Evolutionary conservation across 2,113 vertebrate genomes (phyloP), one percentile per base, ranked within the genome.

Genomic region (Hyaena hyaena): DNA sequence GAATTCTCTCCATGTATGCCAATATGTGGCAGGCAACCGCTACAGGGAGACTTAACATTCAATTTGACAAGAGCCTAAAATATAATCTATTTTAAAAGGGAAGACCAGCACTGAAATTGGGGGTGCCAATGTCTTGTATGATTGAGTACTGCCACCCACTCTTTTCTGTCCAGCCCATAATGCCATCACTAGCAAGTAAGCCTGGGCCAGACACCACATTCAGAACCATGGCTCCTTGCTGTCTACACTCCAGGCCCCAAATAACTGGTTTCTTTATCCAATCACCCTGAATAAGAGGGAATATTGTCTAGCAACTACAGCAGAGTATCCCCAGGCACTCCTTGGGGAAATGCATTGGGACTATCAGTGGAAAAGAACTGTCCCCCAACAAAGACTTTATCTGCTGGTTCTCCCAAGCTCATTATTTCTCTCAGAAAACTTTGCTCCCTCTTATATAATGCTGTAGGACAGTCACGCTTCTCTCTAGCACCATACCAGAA

Each of bases 361-460:
- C 39, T 16, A 33, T 35, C 69, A 90, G 82, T 50, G 65, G 86
- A 65, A 96, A 95, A 86, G 66, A 94, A 80, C 14, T 31, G 43
- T 50, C 26, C 33, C 19, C 88, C 69, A 84, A 48, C 26, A 90
- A 79, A 96, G 69, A 86, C 77, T 93, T 88, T 45, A 84, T 93
- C 93, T 92, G 76, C 35, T 93, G n/a, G 90, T 83, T 96, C 69
- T 90, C 83, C 28, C n/a, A 95, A 89, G 35, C 16, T 93, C 89
- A 24, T 89, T 77, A 97, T 69, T 97, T 95, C 68, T 76, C 79
- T 97, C 53, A 96, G 98, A 95, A 98, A 96, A 98, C 69, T 85
- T 97, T 98, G 88, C 96, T 98, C 98, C 98, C 98, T 97, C 53
- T 15, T 90, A 92, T 85, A 97, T 16, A 74, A 97, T 92, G 65